phyloP scores from a whole-genome alignment of 2,888 invertebrate genomes.

The Lasioglossum malachurum region DNA sequence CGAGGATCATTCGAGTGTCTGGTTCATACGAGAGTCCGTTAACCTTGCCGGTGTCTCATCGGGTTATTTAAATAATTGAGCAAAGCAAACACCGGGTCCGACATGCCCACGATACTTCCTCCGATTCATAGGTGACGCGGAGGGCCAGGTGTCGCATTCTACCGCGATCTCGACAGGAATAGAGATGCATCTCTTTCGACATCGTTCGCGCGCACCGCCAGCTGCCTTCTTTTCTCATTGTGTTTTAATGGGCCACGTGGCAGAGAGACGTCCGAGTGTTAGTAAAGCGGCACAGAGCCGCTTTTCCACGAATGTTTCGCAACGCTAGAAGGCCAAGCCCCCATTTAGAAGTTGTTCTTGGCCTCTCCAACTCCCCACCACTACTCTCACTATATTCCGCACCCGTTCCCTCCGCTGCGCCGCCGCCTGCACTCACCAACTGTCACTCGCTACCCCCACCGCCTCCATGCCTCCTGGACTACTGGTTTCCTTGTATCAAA shows the following conservation, averaged over 20 bases:
- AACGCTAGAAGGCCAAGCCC: conserved; percentile 84
- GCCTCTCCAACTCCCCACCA: conserved; percentile 58
- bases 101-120: conserved; percentile 31
- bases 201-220: conserved; percentile 43
- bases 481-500: conserved; percentile 42
- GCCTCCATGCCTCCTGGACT: background rate
- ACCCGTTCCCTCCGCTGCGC: background rate
- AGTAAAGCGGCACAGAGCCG: conserved; percentile 82
- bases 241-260: conserved; percentile 63
- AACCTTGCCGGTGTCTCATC: conserved; percentile 42
- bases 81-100: conserved; percentile 16
- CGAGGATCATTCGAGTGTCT: conserved; percentile 25
- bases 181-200: conserved; percentile 58
- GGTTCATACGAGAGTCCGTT: conserved; percentile 50
- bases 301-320: conserved; percentile 84
- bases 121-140: conserved; percentile 7
- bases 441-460: conserved; percentile 16
- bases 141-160: conserved; percentile 53
- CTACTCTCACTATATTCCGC: background rate
- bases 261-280: conserved; percentile 78
- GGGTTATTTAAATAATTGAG: conserved; percentile 50
- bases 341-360: conserved; percentile 78
- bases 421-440: conserved; percentile 6
- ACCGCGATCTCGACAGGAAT: conserved; percentile 47
- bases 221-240: conserved; percentile 62